Percentiles rank a stretch among this genome's conserved stretches.
These are phyloP conservation scores for Setipinna tenuifilis DNA, from an alignment of 2,797 vertebrate genomes.

Conservation along the genomic window DNA sequence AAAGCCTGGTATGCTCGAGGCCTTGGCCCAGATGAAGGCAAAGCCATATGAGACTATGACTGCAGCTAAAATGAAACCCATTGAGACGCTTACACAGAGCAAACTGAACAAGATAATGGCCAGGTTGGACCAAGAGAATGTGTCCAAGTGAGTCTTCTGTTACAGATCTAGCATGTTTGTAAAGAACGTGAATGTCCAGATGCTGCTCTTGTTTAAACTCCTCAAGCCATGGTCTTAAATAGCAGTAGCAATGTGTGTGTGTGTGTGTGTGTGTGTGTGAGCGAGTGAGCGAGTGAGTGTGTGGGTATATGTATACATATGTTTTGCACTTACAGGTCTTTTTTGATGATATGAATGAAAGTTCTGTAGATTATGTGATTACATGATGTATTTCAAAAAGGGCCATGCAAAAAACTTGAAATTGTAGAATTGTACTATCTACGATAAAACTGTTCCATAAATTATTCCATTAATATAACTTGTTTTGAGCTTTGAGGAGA, in stretches of 20 bases:
- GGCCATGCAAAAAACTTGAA: no score
- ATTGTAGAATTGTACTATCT: no score
- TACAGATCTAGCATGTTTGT: neutral
- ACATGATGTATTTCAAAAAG: no score
- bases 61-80: neutral
- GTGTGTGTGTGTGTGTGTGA: neutral
- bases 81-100: neutral
- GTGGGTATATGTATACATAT: neutral
- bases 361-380: no score
- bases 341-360: no score
- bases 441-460: no score
- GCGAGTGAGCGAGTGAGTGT: neutral
- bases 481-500: no score
- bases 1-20: neutral
- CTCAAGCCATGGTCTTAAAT: no score
- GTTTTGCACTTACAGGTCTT: no score
- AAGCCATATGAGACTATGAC: neutral
- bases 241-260: neutral
- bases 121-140: neutral
- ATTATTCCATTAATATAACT: no score
- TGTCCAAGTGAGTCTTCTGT: neutral
- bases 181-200: no score
- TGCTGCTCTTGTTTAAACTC: neutral
- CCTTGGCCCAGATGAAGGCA: neutral
- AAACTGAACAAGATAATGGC: constrained; percentile 11